Evolutionary conservation across 2,113 vertebrate genomes (phyloP), one percentile per base, ranked within the genome.

Genomic region (Oxygymnocypris stewartii): DNA sequence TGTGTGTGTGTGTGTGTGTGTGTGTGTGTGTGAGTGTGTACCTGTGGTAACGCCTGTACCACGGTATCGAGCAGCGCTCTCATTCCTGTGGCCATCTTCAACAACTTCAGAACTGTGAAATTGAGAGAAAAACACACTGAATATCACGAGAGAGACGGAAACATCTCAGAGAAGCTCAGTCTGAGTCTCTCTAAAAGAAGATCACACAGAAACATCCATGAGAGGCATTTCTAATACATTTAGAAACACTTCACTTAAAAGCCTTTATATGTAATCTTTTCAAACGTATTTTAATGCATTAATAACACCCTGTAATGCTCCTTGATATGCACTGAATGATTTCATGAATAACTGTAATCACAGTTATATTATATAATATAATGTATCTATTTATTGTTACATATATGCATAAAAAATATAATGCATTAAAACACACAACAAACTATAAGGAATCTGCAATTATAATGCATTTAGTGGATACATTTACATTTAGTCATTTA

Each of bases 71-170:
- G 95, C 83, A 99, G 93, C 35, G 98, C 97, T 87, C 98, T 94
- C 98, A 99, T 99, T 83, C 98, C 98, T 0, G 97, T 99, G 54
- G 98, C 98, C 97, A 99, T 99, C 94, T 99, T 99, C 89, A 99
- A 92, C 87, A 99, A 92, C 88, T 99, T 99, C 91, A 99, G 90
- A 89, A 99, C 97, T 99, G 86, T 82, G 13, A 65, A 86, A 47
- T 42, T 8, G 8, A 81, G 31, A 42, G 3, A 44, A 47, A 37
- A n/a, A 23, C 47, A 12, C 8, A 77, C 37, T 7, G 6, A 61
- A 79, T 5, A 44, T 12, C 69, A 78, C 59, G 47, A 5, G 10
- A 25, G 6, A 71, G 57, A 80, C 7, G 16, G 20, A 40, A 4
- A 25, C 35, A 67, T 31, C 28, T 67, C 65, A 16, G 25, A 67